These are phyloP conservation scores for Akabosia matsudoensis DNA, from an alignment of 1,140 invertebrate genomes.

Conservation along the genomic window DNA sequence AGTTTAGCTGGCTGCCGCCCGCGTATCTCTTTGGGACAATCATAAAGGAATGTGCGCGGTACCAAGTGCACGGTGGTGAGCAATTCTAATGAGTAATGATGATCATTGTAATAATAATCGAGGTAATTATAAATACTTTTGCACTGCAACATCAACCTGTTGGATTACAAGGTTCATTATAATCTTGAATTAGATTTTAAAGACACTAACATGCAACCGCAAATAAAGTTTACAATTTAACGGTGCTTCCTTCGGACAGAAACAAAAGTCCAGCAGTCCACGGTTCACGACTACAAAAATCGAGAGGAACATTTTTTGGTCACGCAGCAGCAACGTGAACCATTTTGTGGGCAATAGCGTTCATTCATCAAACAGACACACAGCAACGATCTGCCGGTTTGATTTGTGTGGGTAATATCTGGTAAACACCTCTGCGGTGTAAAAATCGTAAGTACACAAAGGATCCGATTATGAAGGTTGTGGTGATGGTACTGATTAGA, in stretches of 20 bases:
- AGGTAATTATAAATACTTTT: background rate
- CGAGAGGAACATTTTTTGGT: background rate
- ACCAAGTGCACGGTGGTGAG: too few relatives aligned
- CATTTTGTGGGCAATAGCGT: background rate
- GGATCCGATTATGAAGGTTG: background rate
- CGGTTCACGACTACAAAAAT: background rate
- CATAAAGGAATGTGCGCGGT: background rate
- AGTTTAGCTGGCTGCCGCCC: background rate
- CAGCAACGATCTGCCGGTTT: background rate
- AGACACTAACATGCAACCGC: too few relatives aligned
- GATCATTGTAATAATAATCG: background rate
- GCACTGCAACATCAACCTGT: background rate
- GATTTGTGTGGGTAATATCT: too few relatives aligned
- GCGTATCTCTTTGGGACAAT: background rate
- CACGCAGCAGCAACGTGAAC: conserved; percentile 16
- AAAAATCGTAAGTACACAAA: conserved; percentile 9
- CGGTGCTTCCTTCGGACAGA: background rate
- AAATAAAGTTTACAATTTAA: too few relatives aligned
- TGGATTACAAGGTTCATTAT: conserved; percentile 18
- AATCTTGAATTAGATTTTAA: background rate
- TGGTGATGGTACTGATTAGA: background rate
- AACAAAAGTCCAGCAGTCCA: conserved; percentile 12
- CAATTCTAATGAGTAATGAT: background rate
- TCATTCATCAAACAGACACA: background rate
- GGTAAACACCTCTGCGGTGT: too few relatives aligned